Base-by-base conservation (phyloP, 2,797 vertebrate species). In the Tachyglossus aculeatus region DNA sequence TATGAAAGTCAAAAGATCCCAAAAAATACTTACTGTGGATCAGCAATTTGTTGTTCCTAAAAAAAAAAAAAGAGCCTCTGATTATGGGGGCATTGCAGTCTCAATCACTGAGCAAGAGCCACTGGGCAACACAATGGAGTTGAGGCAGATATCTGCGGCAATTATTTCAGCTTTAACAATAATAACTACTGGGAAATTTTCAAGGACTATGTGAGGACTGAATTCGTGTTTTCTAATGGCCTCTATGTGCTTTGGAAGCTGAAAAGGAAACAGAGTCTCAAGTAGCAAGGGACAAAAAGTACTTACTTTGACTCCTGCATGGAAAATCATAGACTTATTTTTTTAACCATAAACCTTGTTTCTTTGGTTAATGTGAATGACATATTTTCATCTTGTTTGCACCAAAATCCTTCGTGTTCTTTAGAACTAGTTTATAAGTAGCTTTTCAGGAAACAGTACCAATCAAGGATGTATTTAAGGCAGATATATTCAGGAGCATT, bases 1-100 rank as follows among this genome's bases (percentile, higher is more conserved):
- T 59, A 68, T 74, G 80, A 81, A 72, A 74, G 25, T 77, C 61
- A 77, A 71, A 78, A 69, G 85, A 70, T 65, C 21, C 51, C 68
- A 62, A 5, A 57, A 80, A 25, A 54, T 64, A 18, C 19, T 84
- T 74, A 60, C 47, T 32, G 61, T n/a, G 74, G 38, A 84, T 86
- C 36, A 52, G 65, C 37, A 74, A 81, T 77, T 67, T 75, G 22
- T 14, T 67, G 10, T 65, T 71, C 44, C 15, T 53, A 65, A 21
- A 58, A 62, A 62, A 58, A 3, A 71, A 64, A 31, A 11, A 41
- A 9, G 32, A 82, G 15, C 12, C 66, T 19, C 77, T 83, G 39
- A 57, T 82, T 82, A 75, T 48, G 61, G 63, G 21, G 25, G 3
- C 41, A 56, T 7, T 62, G 24, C 15, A 44, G 22, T 63, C 66